Conservation (phyloP, 2,113 vertebrate genomes). For the Prinia subflava region DNA sequence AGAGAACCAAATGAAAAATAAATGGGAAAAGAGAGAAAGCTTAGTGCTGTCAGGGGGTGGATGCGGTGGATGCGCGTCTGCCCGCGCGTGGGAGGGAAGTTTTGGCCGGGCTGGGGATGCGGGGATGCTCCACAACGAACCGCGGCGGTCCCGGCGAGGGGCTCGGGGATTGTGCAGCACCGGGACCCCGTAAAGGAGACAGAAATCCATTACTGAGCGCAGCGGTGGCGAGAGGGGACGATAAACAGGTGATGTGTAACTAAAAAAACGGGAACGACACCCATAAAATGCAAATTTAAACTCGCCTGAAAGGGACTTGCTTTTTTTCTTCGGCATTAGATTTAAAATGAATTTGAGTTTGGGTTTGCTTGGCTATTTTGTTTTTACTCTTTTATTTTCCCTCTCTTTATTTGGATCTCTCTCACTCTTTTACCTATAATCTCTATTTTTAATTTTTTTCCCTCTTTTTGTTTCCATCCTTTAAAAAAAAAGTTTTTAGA, state of each 20-base stretch:
- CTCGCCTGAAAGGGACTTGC: background rate
- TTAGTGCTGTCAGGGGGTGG: background rate
- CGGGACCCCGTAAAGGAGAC: background rate
- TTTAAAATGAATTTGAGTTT: background rate
- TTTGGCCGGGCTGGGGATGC: background rate
- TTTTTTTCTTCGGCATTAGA: background rate
- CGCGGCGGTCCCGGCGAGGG: background rate
- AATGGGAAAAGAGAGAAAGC: background rate
- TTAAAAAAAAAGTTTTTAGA: too few relatives aligned
- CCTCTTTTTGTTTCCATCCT: background rate
- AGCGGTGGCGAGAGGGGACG: background rate
- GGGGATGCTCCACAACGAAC: background rate
- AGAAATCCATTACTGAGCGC: background rate
- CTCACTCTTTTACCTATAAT: background rate
- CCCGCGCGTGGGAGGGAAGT: background rate
- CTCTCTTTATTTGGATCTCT: background rate
- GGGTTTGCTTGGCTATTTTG: background rate
- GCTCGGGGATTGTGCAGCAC: background rate
- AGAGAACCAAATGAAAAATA: background rate
- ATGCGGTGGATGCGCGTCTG: background rate
- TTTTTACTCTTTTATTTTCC: background rate
- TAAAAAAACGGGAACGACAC: background rate
- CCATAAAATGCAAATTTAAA: background rate
- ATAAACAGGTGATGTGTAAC: background rate
- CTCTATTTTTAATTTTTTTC: background rate